Percentiles rank a stretch among this genome's conserved stretches.
Evolutionary conservation across 2,797 vertebrate genomes (phyloP).

Genomic region (Gymnothorax javanicus): DNA sequence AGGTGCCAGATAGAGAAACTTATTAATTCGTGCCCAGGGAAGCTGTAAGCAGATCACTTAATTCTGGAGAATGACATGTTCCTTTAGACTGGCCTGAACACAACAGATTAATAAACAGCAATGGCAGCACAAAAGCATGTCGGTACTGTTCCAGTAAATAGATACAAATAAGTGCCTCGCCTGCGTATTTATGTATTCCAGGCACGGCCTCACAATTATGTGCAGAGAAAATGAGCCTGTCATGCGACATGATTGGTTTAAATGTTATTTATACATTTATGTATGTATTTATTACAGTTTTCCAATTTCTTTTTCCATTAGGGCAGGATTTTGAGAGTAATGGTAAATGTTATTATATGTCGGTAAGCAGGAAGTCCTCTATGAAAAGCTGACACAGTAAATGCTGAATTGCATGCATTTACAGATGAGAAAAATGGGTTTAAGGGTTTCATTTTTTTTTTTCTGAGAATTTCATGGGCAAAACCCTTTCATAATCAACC

Average conservation of each 20-base stretch:
- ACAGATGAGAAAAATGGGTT: slow-evolving; percentile 29
- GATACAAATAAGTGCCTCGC: neutral
- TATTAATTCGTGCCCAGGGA: slow-evolving; percentile 25
- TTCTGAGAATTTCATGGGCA: neutral
- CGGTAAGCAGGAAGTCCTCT: neutral
- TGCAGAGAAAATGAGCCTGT: slow-evolving; percentile 60
- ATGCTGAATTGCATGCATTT: slow-evolving; percentile 7
- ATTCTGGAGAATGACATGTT: slow-evolving; percentile 12
- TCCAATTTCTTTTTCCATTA: slow-evolving; percentile 35
- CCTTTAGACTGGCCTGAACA: slow-evolving; percentile 18
- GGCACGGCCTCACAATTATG: slow-evolving; percentile 49
- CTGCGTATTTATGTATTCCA: slow-evolving; percentile 41
- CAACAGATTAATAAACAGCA: neutral
- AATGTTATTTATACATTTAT: slow-evolving; percentile 59
- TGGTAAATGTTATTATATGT: neutral
- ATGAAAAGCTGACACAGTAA: slow-evolving; percentile 27
- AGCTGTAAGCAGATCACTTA: slow-evolving; percentile 28
- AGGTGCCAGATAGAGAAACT: slow-evolving; percentile 15
- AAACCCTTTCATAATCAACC: neutral
- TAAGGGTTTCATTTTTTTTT: neutral
- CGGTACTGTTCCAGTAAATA: neutral
- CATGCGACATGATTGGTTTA: slow-evolving; percentile 60
- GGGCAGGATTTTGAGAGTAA: slow-evolving; percentile 19
- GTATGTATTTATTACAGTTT: slow-evolving; percentile 29
- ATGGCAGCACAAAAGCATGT: neutral